Conservation (phyloP, 2,113 vertebrate genomes). For the Platysteira castanea region DNA sequence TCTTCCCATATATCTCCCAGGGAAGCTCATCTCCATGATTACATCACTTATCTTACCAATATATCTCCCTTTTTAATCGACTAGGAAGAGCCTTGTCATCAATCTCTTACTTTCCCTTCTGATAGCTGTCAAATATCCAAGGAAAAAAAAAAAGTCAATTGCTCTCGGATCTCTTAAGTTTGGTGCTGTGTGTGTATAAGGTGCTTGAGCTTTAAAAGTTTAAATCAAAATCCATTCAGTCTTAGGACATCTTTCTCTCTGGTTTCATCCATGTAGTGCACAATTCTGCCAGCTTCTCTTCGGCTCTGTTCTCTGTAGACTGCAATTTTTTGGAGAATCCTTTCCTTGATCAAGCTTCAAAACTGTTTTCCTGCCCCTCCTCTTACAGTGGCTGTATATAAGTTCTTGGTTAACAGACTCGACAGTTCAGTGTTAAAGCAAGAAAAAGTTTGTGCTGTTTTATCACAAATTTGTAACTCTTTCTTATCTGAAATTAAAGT, state of each 20-base stretch:
- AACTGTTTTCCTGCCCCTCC: not conserved
- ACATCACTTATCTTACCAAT: not conserved
- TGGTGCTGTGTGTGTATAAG: not conserved
- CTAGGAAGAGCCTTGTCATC: not conserved
- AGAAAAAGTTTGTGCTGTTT: not conserved
- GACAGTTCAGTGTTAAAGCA: not conserved
- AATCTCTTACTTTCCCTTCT: not conserved
- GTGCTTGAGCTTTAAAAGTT: not conserved
- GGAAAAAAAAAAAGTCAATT: not conserved
- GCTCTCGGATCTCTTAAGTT: not conserved
- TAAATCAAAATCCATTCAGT: not conserved
- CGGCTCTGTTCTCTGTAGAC: not conserved
- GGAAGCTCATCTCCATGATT: not conserved
- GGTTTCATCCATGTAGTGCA: not conserved
- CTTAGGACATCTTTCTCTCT: fast-evolving
- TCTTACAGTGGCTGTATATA: not conserved
- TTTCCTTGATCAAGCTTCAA: not conserved
- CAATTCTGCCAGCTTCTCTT: not conserved
- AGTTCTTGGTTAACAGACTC: not conserved
- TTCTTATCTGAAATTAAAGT: not conserved
- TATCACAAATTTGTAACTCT: not conserved
- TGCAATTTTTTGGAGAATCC: not conserved
- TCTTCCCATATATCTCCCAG: not conserved
- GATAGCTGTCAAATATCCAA: not conserved
- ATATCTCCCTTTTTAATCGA: not conserved